These are phyloP conservation scores for Chaetodon trifascialis DNA, from an alignment of 2,113 vertebrate genomes.

Conservation along the genomic window DNA sequence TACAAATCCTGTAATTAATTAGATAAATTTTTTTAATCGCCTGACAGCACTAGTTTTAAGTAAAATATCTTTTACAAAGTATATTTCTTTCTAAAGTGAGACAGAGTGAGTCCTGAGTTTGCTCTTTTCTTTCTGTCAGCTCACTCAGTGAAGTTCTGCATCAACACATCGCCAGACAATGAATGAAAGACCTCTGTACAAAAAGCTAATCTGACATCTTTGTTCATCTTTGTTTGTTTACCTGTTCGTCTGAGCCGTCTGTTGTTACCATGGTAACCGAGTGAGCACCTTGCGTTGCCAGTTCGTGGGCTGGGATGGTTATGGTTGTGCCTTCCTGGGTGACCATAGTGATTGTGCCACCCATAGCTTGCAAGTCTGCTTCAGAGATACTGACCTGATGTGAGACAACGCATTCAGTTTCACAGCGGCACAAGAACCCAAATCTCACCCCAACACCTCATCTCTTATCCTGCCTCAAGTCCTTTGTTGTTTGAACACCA, in stretches of 20 bases:
- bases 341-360: constrained; percentile 98
- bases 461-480: background rate
- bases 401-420: background rate
- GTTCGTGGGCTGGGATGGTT: constrained; percentile 95
- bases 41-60: too few relatives aligned
- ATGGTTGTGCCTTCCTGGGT: constrained; percentile 98
- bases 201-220: background rate
- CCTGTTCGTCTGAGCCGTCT: constrained; percentile 94
- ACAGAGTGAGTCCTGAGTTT: background rate
- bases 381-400: constrained; percentile 95
- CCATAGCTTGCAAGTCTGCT: constrained; percentile 95
- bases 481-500: background rate
- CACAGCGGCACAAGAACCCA: background rate
- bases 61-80: background rate
- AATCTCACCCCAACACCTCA: background rate
- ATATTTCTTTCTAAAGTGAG: background rate
- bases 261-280: constrained; percentile 96
- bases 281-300: constrained; percentile 90
- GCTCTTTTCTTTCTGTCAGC: background rate
- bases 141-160: background rate
- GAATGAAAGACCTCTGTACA: background rate
- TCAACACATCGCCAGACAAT: background rate
- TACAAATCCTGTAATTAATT: too few relatives aligned
- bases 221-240: constrained; percentile 69
- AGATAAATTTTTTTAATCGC: too few relatives aligned